Conservation (phyloP, 2,113 vertebrate species). For the Otocyon megalotis region DNA sequence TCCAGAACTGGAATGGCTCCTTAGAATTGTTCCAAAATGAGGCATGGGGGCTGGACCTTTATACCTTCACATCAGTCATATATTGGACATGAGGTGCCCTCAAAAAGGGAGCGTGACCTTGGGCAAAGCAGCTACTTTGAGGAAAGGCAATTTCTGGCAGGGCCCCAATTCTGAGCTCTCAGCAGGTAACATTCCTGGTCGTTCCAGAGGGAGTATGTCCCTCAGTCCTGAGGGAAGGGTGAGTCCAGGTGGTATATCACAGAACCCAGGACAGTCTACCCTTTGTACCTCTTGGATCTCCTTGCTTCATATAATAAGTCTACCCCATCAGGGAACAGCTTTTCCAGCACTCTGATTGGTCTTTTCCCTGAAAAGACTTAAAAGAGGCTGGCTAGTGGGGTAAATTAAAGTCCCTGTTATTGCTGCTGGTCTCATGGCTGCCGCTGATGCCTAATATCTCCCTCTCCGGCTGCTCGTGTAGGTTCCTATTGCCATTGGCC, state of each 20-base stretch:
- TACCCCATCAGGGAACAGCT: not conserved
- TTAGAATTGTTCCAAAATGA: not conserved
- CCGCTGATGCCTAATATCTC: accelerated
- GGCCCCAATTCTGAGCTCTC: not conserved
- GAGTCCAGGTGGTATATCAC: too few relatives aligned
- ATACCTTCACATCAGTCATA: not conserved
- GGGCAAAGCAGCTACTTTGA: not conserved
- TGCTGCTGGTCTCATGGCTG: not conserved
- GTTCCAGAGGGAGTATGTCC: not conserved
- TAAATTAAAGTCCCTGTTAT: too few relatives aligned
- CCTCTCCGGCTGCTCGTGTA: not conserved
- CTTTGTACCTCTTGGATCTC: not conserved
- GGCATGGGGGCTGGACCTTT: not conserved
- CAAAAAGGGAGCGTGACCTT: not conserved
- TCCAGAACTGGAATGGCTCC: not conserved
- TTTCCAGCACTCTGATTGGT: not conserved
- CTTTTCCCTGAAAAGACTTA: not conserved
- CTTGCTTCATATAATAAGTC: not conserved
- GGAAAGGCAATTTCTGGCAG: not conserved
- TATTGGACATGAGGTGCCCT: not conserved
- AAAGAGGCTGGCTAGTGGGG: not conserved
- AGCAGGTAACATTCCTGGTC: not conserved
- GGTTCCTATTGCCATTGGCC: not conserved
- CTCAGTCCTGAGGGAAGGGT: not conserved
- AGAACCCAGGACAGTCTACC: accelerated